Percentiles rank a stretch among this genome's conserved stretches.
Evolutionary conservation across 2,888 invertebrate genomes (phyloP).

Genomic region (Andricus curvator): DNA sequence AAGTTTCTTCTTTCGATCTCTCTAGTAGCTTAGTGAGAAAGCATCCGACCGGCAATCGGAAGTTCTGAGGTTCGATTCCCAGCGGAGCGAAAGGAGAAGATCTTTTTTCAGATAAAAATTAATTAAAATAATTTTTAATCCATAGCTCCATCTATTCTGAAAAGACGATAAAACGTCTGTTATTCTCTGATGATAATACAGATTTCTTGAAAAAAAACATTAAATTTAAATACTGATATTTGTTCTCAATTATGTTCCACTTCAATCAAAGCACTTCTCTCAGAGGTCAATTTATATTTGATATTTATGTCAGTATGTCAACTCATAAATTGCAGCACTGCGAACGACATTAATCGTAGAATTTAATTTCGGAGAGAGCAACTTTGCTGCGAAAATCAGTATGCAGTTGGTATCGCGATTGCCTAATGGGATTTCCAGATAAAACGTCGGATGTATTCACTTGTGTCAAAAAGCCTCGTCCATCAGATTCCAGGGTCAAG

Average conservation of each 20-base stretch:
- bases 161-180: too few relatives aligned
- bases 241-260: background rate
- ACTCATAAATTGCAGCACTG: slow-evolving; percentile 16
- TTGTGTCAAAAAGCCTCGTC: slow-evolving; percentile 1
- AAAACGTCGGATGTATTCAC: background rate
- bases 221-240: background rate
- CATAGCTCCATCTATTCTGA: too few relatives aligned
- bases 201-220: too few relatives aligned
- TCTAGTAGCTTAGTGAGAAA: too few relatives aligned
- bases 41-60: too few relatives aligned
- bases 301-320: slow-evolving; percentile 32
- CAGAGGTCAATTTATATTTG: slow-evolving; percentile 25
- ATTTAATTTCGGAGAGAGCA: slow-evolving; percentile 22
- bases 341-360: slow-evolving; percentile 22
- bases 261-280: background rate
- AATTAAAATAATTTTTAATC: too few relatives aligned
- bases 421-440: slow-evolving; percentile 16
- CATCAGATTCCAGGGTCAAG: background rate
- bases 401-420: slow-evolving; percentile 1
- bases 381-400: background rate
- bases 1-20: too few relatives aligned
- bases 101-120: too few relatives aligned
- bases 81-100: too few relatives aligned
- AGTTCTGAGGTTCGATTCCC: too few relatives aligned
- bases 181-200: too few relatives aligned